A percentile compares a stretch with the other conserved stretches of the same genome.
Conservation (phyloP, 2,113 vertebrate genomes). For the Deroptyus accipitrinus region DNA sequence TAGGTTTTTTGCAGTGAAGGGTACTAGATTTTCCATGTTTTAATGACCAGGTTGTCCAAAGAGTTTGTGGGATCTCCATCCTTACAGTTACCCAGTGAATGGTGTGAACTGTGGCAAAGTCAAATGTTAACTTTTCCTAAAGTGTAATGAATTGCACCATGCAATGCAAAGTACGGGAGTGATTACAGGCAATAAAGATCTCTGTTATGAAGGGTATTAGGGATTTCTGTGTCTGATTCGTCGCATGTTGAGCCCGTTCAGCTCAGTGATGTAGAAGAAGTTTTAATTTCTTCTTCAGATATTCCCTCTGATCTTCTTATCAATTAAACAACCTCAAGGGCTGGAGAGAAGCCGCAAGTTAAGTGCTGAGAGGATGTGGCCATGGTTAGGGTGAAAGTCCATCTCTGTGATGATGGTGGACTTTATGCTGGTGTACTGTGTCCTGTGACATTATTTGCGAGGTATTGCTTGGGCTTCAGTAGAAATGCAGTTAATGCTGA, state of each 20-base stretch:
- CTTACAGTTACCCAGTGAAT: background rate
- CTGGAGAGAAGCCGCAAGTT: background rate
- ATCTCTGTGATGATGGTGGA: background rate
- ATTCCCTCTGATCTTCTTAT: background rate
- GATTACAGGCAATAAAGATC: background rate
- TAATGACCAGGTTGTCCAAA: background rate
- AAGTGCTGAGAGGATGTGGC: background rate
- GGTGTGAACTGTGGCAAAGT: background rate
- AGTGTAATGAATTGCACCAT: background rate
- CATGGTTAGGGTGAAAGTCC: background rate
- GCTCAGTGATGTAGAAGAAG: background rate
- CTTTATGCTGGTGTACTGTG: background rate
- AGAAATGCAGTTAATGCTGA: background rate
- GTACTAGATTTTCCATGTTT: background rate
- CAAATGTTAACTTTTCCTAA: background rate
- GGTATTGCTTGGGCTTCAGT: background rate
- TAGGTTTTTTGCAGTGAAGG: background rate
- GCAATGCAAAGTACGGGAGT: background rate
- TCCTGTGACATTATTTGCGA: background rate
- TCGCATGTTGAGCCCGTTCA: background rate
- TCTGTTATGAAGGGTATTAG: background rate
- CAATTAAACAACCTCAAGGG: background rate
- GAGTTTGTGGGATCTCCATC: background rate
- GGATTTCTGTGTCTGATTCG: background rate
- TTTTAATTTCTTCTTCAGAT: background rate